Evolutionary conservation across 2,797 vertebrate genomes (phyloP).

Genomic region (Sphenopsis melanotis): DNA sequence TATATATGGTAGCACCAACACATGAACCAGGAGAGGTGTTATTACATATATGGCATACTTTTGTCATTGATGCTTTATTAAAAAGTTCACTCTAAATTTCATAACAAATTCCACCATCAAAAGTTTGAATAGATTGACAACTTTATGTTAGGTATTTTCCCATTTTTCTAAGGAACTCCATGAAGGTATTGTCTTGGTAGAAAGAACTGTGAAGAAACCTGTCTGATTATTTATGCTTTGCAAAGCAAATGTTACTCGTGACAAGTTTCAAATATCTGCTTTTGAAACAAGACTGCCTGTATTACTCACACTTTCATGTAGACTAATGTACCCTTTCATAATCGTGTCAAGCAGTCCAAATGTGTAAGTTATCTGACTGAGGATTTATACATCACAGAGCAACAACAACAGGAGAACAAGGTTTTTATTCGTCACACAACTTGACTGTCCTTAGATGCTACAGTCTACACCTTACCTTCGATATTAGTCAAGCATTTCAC

Average conservation of each 20-base stretch:
- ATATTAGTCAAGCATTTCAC: not conserved
- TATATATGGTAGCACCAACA: not conserved
- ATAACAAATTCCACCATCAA: not conserved
- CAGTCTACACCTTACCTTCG: not conserved
- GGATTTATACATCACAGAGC: not conserved
- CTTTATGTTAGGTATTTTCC: not conserved
- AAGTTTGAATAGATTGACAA: not conserved
- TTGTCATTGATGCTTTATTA: not conserved
- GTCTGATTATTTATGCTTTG: not conserved
- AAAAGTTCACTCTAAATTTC: not conserved
- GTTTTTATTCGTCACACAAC: not conserved
- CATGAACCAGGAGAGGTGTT: not conserved
- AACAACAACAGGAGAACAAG: not conserved
- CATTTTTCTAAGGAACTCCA: not conserved
- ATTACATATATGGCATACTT: not conserved
- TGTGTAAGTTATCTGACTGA: not conserved
- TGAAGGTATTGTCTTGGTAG: not conserved
- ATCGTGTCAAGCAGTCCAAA: not conserved
- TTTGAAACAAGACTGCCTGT: not conserved
- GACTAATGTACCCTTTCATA: not conserved
- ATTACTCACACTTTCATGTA: not conserved
- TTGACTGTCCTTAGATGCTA: not conserved
- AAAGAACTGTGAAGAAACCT: not conserved
- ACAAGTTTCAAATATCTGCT: not conserved
- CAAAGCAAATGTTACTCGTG: not conserved